Conservation (phyloP, 30 jellyfish, hydroid and myxozoan species). For the Mastigias papua region DNA sequence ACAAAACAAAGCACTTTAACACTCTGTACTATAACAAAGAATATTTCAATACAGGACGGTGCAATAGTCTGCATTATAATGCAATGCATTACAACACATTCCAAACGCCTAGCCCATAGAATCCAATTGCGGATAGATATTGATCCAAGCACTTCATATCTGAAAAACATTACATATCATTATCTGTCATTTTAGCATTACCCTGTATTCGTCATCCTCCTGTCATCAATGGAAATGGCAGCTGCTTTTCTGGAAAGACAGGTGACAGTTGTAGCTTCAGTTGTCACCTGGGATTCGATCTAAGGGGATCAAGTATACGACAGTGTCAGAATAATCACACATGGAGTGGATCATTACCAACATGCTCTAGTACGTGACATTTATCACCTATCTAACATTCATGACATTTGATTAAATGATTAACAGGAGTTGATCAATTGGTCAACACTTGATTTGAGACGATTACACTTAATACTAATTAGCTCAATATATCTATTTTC, state of each 20-base stretch:
- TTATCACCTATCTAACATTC: too few relatives aligned
- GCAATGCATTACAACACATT: neutral
- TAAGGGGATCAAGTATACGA: conserved; percentile 70
- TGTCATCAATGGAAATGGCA: conserved; percentile 68
- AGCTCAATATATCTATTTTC: neutral
- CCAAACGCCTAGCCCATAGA: too few relatives aligned
- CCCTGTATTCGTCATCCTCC: conserved; percentile 81
- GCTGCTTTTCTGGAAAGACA: conserved; percentile 73
- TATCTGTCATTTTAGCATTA: conserved; percentile 21
- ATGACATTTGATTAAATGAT: too few relatives aligned
- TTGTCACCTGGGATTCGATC: conserved; percentile 64
- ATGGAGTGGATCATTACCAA: conserved; percentile 79
- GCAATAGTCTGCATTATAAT: too few relatives aligned
- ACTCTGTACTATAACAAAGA: neutral
- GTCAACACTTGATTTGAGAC: too few relatives aligned
- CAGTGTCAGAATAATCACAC: conserved; percentile 69
- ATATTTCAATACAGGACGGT: too few relatives aligned
- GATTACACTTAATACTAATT: too few relatives aligned
- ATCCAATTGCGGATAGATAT: too few relatives aligned
- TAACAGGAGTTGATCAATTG: too few relatives aligned
- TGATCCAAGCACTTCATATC: neutral
- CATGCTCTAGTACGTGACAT: conserved; percentile 75
- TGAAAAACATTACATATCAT: neutral
- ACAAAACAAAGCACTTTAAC: neutral
- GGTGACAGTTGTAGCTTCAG: conserved; percentile 60